Conservation (phyloP, 2,113 vertebrate species). For the Neomonachus schauinslandi region DNA sequence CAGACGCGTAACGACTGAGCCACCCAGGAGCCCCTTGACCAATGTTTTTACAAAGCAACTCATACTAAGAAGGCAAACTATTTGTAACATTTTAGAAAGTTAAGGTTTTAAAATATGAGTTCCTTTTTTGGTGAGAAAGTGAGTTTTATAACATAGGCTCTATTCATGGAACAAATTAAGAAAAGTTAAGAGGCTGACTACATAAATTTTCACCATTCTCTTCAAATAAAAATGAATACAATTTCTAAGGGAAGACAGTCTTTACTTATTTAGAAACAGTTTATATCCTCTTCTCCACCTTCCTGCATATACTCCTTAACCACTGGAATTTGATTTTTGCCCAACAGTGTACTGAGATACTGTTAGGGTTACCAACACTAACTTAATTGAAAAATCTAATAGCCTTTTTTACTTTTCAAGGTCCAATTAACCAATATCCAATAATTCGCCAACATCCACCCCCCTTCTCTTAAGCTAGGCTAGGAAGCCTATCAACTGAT, state of each 20-base stretch:
- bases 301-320: background rate
- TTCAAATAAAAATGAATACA: slow-evolving; percentile 43
- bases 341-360: background rate
- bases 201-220: background rate
- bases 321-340: background rate
- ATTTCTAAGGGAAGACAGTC: background rate
- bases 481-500: background rate
- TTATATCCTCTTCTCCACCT: background rate
- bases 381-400: background rate
- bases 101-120: background rate
- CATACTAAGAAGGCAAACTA: slow-evolving; percentile 7
- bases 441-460: background rate
- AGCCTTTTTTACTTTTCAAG: background rate
- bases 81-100: slow-evolving; percentile 18
- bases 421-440: background rate
- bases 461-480: background rate
- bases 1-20: too few species aligned
- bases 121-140: background rate
- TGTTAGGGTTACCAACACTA: background rate
- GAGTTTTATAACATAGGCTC: background rate
- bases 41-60: slow-evolving; percentile 51
- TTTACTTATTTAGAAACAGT: slow-evolving; percentile 3
- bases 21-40: background rate
- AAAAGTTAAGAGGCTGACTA: background rate
- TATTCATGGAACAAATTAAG: slow-evolving; percentile 17